These are phyloP conservation scores for Machimus rusticus DNA, from an alignment of 2,888 invertebrate species.

Conservation along the genomic window DNA sequence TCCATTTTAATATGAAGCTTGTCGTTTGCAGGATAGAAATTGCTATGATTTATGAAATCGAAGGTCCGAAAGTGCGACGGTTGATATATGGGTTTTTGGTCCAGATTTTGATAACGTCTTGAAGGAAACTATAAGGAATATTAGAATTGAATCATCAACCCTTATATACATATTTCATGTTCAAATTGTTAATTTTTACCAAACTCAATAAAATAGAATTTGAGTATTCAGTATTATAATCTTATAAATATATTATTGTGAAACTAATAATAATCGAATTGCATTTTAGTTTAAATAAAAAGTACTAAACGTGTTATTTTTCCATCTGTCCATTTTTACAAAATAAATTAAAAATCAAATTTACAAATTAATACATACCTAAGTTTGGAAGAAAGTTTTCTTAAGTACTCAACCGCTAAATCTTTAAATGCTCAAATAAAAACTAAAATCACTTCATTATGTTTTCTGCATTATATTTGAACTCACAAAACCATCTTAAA, in stretches of 20 bases:
- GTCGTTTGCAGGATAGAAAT: background rate
- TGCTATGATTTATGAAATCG: conserved; percentile 13
- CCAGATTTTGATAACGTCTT: conserved; percentile 11
- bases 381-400: background rate
- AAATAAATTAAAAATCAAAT: too few species aligned
- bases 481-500: background rate
- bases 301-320: too few species aligned
- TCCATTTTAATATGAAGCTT: conserved; percentile 45
- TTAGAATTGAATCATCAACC: too few species aligned
- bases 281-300: too few species aligned
- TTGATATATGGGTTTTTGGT: conserved; percentile 12
- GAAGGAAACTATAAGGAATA: conserved; percentile 9
- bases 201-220: background rate
- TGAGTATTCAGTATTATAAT: too few species aligned
- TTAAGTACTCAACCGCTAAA: background rate
- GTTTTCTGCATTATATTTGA: background rate
- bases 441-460: background rate
- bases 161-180: background rate
- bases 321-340: too few species aligned
- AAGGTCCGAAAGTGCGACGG: background rate
- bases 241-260: background rate
- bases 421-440: background rate
- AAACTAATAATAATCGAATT: too few species aligned
- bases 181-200: background rate
- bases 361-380: background rate